Evolutionary conservation across 1,140 invertebrate genomes (phyloP).

Genomic region (Nomia melanderi): DNA sequence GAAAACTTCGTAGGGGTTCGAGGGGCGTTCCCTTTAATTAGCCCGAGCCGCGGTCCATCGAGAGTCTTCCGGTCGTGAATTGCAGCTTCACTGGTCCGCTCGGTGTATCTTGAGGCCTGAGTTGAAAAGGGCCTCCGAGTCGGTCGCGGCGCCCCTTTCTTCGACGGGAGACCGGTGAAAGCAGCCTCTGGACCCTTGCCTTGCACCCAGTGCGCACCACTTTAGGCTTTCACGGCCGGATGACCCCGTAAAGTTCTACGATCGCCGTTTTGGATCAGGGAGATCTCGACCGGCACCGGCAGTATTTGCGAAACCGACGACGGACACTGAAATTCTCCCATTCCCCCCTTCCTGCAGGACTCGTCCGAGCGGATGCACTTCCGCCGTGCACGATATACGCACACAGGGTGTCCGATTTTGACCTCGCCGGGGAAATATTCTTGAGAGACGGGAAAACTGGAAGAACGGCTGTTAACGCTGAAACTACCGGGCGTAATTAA

Average conservation of each 20-base stretch:
- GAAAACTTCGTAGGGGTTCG: not conserved
- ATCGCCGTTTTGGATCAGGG: constrained; percentile 7
- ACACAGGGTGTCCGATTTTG: too few species aligned
- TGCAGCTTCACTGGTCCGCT: too few species aligned
- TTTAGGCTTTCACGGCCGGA: constrained; percentile 13
- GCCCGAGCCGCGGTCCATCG: not conserved
- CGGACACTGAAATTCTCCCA: not conserved
- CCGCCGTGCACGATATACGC: not conserved
- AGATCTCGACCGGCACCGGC: not conserved
- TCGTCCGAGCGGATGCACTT: constrained; percentile 4
- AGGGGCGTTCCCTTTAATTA: not conserved
- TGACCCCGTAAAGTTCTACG: not conserved
- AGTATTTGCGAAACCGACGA: not conserved
- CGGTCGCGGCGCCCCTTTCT: not conserved
- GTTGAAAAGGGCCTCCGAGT: not conserved
- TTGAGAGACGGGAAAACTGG: too few species aligned
- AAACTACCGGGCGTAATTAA: too few species aligned
- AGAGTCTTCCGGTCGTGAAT: too few species aligned
- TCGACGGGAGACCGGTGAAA: not conserved
- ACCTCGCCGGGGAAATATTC: too few species aligned
- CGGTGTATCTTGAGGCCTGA: not conserved
- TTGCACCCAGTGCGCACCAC: not conserved
- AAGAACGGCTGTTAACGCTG: too few species aligned
- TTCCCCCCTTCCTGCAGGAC: not conserved
- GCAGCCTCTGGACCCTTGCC: not conserved